These are phyloP conservation scores for Catharus bicknelli DNA, from an alignment of 2,113 vertebrate genomes.

Conservation along the genomic window DNA sequence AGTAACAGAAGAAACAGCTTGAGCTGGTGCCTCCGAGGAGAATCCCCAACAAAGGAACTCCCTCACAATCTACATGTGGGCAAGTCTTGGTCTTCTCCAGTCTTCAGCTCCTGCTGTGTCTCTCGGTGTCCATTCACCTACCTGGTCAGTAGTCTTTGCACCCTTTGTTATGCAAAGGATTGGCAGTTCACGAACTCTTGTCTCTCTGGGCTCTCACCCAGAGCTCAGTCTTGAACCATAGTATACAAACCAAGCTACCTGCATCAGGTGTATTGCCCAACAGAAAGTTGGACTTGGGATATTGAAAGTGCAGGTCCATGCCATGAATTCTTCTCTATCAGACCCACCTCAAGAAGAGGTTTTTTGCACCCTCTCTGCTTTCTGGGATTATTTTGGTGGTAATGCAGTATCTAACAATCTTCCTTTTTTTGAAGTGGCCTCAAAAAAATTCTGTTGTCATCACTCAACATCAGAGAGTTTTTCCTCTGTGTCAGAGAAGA, in stretches of 20 bases:
- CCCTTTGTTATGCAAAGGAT: background rate
- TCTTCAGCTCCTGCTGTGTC: background rate
- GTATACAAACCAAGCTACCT: fast-evolving
- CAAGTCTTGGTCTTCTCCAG: background rate
- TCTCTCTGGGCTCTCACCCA: background rate
- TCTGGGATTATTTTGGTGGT: background rate
- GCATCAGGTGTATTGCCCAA: background rate
- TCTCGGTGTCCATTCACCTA: background rate
- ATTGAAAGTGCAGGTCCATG: background rate
- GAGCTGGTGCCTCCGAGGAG: fast-evolving
- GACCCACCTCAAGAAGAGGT: too few relatives aligned
- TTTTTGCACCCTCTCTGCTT: background rate
- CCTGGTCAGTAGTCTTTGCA: background rate
- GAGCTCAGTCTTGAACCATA: background rate
- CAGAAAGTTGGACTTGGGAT: background rate
- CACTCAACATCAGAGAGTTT: background rate
- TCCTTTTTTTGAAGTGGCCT: background rate
- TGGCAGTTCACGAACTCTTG: fast-evolving
- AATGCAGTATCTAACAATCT: fast-evolving
- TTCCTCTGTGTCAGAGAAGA: background rate
- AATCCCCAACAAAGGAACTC: background rate
- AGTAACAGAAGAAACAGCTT: background rate
- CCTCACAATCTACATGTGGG: background rate
- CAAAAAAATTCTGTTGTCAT: background rate
- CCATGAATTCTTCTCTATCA: background rate